These are phyloP conservation scores for Dicrostonyx torquatus DNA, from an alignment of 2,797 vertebrate species.

Conservation along the genomic window DNA sequence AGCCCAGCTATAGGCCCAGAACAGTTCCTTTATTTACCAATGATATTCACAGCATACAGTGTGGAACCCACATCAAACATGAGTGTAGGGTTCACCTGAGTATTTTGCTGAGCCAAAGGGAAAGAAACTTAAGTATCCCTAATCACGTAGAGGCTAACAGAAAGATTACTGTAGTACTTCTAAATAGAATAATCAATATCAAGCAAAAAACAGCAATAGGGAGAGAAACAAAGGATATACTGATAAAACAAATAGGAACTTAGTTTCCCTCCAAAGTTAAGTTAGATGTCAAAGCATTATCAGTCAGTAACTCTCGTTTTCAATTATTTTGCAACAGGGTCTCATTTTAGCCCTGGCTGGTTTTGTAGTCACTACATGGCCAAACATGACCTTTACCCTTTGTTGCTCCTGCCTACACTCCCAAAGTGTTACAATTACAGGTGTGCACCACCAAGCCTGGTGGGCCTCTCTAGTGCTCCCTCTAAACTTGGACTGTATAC, in stretches of 20 bases:
- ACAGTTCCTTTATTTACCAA: too few species aligned
- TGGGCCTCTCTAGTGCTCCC: too few species aligned
- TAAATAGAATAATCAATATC: neutral
- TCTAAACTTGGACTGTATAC: too few species aligned
- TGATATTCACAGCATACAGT: too few species aligned
- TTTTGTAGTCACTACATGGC: too few species aligned
- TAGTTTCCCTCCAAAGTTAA: neutral
- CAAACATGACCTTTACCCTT: neutral
- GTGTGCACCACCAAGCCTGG: too few species aligned
- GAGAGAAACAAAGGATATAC: neutral
- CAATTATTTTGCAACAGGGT: neutral
- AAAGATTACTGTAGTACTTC: neutral
- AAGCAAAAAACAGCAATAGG: neutral
- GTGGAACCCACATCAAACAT: too few species aligned
- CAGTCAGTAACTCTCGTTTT: neutral
- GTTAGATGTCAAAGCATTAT: neutral
- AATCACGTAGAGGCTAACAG: neutral
- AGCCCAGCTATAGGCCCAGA: too few species aligned
- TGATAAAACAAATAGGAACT: neutral
- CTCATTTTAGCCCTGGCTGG: neutral
- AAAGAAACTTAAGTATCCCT: neutral
- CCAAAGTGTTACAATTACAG: neutral
- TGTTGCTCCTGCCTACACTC: neutral
- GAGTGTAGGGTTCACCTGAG: neutral
- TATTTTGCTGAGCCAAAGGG: neutral